Evolutionary conservation across 2,797 vertebrate genomes (phyloP).

Genomic region (Coendou prehensilis): DNA sequence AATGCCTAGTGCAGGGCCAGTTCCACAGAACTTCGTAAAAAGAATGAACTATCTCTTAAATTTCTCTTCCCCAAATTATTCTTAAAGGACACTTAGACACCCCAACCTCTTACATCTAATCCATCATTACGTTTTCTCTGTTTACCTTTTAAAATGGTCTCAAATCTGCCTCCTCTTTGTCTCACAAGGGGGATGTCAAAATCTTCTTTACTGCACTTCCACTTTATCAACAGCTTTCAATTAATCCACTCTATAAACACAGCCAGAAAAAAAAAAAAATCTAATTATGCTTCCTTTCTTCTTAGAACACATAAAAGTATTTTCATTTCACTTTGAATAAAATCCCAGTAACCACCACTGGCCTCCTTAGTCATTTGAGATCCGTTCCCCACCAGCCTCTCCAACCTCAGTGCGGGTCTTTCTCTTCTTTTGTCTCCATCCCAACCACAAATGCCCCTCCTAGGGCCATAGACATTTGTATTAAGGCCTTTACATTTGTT

Average conservation of each 20-base stretch:
- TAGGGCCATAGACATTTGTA: background rate
- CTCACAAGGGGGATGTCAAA: background rate
- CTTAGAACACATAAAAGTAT: background rate
- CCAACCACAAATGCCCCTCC: background rate
- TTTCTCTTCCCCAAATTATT: conserved; percentile 10
- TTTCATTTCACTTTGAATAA: conserved; percentile 50
- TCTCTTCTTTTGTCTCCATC: background rate
- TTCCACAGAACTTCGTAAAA: background rate
- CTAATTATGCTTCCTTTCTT: background rate
- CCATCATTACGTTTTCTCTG: background rate
- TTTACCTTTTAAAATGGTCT: conserved; percentile 23
- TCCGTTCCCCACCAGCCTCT: background rate
- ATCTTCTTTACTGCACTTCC: background rate
- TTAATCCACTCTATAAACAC: background rate
- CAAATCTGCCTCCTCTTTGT: background rate
- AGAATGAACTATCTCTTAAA: background rate
- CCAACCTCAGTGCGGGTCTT: background rate
- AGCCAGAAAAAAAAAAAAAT: background rate
- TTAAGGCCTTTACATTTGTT: background rate
- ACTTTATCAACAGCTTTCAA: background rate
- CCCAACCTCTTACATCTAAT: background rate
- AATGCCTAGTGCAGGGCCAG: background rate
- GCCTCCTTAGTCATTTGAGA: background rate
- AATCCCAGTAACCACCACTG: background rate
- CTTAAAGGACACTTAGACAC: background rate